Evolutionary conservation across 2,113 vertebrate genomes (phyloP), one percentile per base, ranked within the genome.

Genomic region (Poeciliopsis retropinna): DNA sequence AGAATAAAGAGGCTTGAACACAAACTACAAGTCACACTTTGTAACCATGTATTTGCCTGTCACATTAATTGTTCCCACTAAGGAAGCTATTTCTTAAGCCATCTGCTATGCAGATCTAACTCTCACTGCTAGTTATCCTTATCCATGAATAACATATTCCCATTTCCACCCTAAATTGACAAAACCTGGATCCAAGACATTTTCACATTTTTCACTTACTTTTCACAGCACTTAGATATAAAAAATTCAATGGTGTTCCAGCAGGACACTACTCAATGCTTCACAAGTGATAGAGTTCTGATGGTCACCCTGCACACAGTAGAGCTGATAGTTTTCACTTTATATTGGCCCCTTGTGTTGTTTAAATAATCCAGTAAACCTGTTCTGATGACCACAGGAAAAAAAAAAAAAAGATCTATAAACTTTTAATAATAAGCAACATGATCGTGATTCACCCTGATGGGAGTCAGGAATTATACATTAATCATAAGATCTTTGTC

Each of bases 401-500:
- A 85, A 67, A 79, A 32, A 7, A 32, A 70, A 73, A 80, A 74
- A 71, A 71, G 75, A 69, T 85, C 88, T 86, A 93, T 93, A 89
- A 93, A 94, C 86, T 86, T 93, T 95, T 94, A 83, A 94, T 92
- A 87, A 86, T 80, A 70, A 79, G 86, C 85, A 82, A 88, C 79
- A 86, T 88, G 88, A 92, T 93, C 89, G 91, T 84, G 76, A 90
- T 85, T 93, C 85, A 77, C 87, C 81, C 70, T 88, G 90, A 88
- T 85, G 87, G 80, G 82, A 85, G 80, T 69, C 69, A 81, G 78
- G 82, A 91, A 87, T 85, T 85, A 90, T 93, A 77, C 83, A 92
- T 93, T 85, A 91, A 89, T 88, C 9, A 92, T 83, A 54, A 90
- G 76, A 72, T 66, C 80, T 77, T 68, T 9, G 31, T 85, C 70